These are phyloP conservation scores for Cyanocitta stelleri DNA, from an alignment of 2,113 vertebrate genomes.

Conservation along the genomic window DNA sequence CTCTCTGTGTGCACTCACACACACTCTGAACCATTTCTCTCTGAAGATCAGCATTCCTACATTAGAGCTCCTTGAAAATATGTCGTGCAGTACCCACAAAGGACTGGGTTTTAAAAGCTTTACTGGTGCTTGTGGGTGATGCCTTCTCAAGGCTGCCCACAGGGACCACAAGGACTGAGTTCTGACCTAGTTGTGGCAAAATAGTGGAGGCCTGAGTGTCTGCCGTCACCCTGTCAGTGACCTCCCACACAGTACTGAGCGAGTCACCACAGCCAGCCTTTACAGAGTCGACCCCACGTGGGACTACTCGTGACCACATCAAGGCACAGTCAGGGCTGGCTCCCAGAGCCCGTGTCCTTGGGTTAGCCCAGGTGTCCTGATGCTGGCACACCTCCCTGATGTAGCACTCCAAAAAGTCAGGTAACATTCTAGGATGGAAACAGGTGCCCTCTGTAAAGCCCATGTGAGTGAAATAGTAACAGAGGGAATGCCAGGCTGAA, in stretches of 20 bases:
- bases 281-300: background rate
- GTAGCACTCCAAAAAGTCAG: background rate
- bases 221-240: background rate
- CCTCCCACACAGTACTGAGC: accelerated
- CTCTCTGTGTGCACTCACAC: background rate
- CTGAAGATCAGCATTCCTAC: background rate
- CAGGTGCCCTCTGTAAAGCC: background rate
- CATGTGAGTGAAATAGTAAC: accelerated
- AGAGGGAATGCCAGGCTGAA: background rate
- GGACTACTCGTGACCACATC: background rate
- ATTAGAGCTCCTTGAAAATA: background rate
- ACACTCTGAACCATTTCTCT: background rate
- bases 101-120: background rate
- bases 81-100: background rate
- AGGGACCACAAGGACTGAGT: background rate
- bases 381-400: background rate
- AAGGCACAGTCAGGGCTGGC: background rate
- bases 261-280: background rate
- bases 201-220: background rate
- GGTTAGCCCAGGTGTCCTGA: background rate
- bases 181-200: background rate
- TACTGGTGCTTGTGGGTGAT: background rate
- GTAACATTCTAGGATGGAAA: background rate
- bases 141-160: background rate
- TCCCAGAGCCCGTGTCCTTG: background rate